Evolutionary conservation across 2,113 vertebrate species (phyloP).

Genomic region (Ctenomys sociabilis): DNA sequence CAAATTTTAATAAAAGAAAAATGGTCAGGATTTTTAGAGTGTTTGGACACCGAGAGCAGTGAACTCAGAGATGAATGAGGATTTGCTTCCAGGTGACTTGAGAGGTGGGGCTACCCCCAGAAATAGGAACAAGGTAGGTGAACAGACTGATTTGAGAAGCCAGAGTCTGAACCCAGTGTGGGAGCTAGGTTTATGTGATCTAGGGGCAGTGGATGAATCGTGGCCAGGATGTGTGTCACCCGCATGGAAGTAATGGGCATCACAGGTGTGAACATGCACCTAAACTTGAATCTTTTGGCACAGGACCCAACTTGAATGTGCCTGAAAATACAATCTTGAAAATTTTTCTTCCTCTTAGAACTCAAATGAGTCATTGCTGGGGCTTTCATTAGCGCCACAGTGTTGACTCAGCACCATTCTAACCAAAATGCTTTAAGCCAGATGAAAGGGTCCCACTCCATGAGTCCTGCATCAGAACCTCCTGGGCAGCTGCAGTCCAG

Average conservation of each 20-base stretch:
- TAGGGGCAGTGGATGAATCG: neutral
- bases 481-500: neutral
- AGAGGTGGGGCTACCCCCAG: neutral
- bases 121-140: neutral
- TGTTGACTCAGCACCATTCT: neutral
- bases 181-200: neutral
- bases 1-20: neutral
- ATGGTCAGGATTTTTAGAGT: neutral
- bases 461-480: neutral
- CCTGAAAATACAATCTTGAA: neutral
- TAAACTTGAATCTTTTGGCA: slow-evolving; percentile 31
- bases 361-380: slow-evolving; percentile 19
- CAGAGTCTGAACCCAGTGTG: neutral
- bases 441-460: neutral
- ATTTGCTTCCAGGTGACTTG: neutral
- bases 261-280: neutral
- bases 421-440: neutral
- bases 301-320: neutral
- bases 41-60: neutral
- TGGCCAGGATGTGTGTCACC: neutral
- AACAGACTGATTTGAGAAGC: neutral
- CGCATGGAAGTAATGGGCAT: neutral
- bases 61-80: neutral
- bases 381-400: neutral
- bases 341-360: slow-evolving; percentile 35